Base-by-base conservation (phyloP, 2,797 vertebrate genomes). In the Alfaro cultratus region DNA sequence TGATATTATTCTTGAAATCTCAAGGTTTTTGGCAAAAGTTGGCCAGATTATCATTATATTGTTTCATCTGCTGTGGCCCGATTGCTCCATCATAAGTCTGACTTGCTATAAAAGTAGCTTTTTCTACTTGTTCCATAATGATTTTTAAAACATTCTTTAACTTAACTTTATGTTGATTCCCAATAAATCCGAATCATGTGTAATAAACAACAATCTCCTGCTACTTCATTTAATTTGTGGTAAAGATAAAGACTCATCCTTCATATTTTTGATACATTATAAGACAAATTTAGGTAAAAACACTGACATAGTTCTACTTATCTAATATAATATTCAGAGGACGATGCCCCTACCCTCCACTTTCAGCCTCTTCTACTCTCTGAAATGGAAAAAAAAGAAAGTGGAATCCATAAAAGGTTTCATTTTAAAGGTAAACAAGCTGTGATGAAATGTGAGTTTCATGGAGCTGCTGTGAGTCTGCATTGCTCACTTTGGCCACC, bases 401-500 rank as follows among this genome's bases (percentile, higher is more conserved):
- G 6, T 43, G 9, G 1, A 8, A 49, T 29, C 10, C 13, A 2
- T 31, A 18, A 36, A 36, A 18, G 39, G 46, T 6, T 4, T 64
- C 0, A 18, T 47, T 41, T 13, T 55, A 21, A 39, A 45, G 21
- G 1, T 29, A 11, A 70, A 29, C 11, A 12, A 16, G 13, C 18
- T 39, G 16, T 39, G 36, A 41, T 23, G 36, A 41, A 68, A 68
- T 21, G 49, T 68, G 7, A 31, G 39, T 29, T 29, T 72, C 5
- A 16, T 74, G 4, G 23, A 31, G 16, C 46, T 36, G 47, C 73
- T 29, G 34, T 43, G 64, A 26, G 5, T 6, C 34, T 75, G 74
- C 4, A 4, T 12, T 18, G 83, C 96, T 97, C 92, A 99, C 98
- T 94, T 92, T 94, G 36, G 97, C 95, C 80, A 99, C 95, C 93